Conservation (phyloP, 2,113 vertebrate genomes). For the Propithecus coquereli region DNA sequence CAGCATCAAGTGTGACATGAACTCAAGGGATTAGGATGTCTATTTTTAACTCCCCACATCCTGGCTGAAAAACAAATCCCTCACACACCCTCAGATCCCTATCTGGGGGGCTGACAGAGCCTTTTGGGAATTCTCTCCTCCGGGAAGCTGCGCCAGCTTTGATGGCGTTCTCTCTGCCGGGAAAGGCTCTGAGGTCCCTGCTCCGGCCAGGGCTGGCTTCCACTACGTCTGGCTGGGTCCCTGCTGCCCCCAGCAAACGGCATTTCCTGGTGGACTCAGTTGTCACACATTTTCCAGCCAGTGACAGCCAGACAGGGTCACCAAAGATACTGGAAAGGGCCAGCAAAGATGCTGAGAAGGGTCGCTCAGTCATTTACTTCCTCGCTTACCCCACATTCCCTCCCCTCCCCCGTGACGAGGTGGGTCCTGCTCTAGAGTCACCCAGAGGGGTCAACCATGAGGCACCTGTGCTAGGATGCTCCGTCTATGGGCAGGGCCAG, state of each 20-base stretch:
- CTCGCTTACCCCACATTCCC: neutral
- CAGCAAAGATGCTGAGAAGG: neutral
- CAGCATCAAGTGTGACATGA: slow-evolving; percentile 42
- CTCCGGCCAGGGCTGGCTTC: neutral
- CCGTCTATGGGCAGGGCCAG: neutral
- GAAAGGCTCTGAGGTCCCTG: slow-evolving; percentile 25
- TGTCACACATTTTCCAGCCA: neutral
- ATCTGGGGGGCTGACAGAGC: slow-evolving; percentile 25
- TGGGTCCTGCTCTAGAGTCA: neutral
- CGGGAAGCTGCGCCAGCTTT: slow-evolving; percentile 3
- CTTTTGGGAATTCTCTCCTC: slow-evolving; percentile 66
- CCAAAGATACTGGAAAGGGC: neutral
- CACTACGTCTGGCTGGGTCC: slow-evolving; percentile 36
- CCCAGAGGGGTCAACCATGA: neutral
- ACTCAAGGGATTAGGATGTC: slow-evolving; percentile 55
- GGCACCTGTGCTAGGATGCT: neutral
- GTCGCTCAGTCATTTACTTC: neutral
- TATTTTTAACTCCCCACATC: slow-evolving; percentile 77
- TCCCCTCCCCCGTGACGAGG: neutral
- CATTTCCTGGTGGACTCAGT: neutral
- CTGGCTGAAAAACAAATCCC: slow-evolving; percentile 69
- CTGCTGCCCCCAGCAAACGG: neutral
- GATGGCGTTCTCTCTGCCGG: slow-evolving; percentile 38
- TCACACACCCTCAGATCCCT: slow-evolving; percentile 67
- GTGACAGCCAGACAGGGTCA: neutral